Percentiles rank a stretch among this genome's conserved stretches.
Evolutionary conservation across 2,888 invertebrate genomes (phyloP).

Genomic region (Sesia apiformis): DNA sequence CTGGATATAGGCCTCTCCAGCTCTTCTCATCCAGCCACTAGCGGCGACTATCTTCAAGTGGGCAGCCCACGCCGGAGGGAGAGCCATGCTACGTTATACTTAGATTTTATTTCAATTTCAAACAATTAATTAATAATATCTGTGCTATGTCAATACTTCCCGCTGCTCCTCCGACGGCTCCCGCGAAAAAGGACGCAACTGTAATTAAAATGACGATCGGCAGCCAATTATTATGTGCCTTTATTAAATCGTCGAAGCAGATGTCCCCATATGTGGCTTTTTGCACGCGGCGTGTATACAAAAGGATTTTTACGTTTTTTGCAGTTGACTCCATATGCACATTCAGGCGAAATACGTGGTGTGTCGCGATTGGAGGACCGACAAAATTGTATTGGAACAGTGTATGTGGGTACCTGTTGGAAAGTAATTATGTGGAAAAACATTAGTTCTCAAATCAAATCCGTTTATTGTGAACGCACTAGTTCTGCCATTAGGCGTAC

Average conservation of each 20-base stretch:
- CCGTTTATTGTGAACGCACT: too few species aligned
- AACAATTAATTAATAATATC: not conserved
- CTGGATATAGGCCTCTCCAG: too few species aligned
- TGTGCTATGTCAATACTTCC: not conserved
- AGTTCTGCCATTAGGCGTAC: too few species aligned
- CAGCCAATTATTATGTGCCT: constrained; percentile 45
- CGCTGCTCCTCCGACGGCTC: not conserved
- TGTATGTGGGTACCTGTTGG: too few species aligned
- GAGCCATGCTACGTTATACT: too few species aligned
- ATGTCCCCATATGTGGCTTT: constrained; percentile 22
- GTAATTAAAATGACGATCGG: constrained; percentile 56
- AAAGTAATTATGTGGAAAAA: too few species aligned
- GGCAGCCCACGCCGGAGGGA: too few species aligned
- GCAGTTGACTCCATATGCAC: constrained; percentile 13
- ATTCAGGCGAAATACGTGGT: not conserved
- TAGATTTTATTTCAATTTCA: too few species aligned
- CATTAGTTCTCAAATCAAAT: too few species aligned
- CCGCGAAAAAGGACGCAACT: constrained; percentile 27
- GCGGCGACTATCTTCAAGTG: too few species aligned
- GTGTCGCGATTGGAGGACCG: not conserved
- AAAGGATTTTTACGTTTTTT: constrained; percentile 38
- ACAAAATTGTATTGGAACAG: too few species aligned
- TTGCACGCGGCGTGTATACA: constrained; percentile 29
- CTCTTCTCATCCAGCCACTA: too few species aligned
- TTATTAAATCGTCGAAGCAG: constrained; percentile 58